Base-by-base conservation (phyloP, 2,797 vertebrate genomes). In the Pseudochirops corinnae region DNA sequence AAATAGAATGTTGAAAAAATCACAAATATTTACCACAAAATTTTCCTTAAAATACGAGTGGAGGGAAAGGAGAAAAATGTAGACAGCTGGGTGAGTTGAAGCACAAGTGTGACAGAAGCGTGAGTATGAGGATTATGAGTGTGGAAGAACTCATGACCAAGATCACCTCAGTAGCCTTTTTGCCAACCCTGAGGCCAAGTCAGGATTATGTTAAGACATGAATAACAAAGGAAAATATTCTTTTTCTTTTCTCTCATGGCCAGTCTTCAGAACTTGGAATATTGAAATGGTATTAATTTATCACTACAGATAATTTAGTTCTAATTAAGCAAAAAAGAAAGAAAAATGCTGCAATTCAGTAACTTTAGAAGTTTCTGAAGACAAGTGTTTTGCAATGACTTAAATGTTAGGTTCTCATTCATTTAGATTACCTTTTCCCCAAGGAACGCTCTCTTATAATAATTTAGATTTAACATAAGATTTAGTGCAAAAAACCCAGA, bases 271-370 rank as follows among this genome's bases (percentile, higher is more conserved):
- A 67, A 67, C 60, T 67, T 67, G 33, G 11, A n/a, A 14, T n/a
- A n/a, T 67, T 67, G 12, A 67, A 67, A n/a, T 67, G 14, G 13
- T 33, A 33, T 33, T 31, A n/a, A 67, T 33, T 90, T 90, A 90
- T 52, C 10, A 53, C 39, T 90, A 14, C 14, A 94, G 90, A 96
- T 39, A 74, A 33, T 33, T 92, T 14, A 60, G 46, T 29, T 56
- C 26, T 91, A 90, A 29, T 52, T 93, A 90, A 90, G 52, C 53
- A 92, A 93, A 95, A 94, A 91, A 55, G 87, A 92, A 93, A 92
- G 31, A 24, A 58, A 91, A 7, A 11, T 55, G 90, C 9, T 4
- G 52, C n/a, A 90, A 90, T 24, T 90, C 31, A 4, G 3, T 56
- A 62, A n/a, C 82, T 93, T 94, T 82, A 87, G 21, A 52, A 96